Base-by-base conservation (phyloP, 2,888 invertebrate genomes). In the Eucriotettix oculatus region DNA sequence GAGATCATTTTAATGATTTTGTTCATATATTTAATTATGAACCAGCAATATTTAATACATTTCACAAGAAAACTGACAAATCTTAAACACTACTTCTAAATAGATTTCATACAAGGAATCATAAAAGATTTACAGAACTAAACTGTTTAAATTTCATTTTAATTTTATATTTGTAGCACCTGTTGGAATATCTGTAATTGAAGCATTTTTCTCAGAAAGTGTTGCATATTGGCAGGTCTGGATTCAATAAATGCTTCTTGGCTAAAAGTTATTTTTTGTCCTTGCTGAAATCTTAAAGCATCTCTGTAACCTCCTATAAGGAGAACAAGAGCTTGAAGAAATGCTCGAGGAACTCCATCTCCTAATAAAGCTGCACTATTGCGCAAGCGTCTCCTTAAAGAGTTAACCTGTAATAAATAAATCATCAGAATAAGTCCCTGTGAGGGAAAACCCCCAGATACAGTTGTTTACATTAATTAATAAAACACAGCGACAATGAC, bases 231-330 rank as follows among this genome's bases (percentile, higher is more conserved):
- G 64, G 81, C 72, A 9, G 92, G 90, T 62, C 95, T 82, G 44
- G 90, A 89, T 71, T 86, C 86, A 52, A 96, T 85, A 72, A 97
- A 97, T 66, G 86, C 85, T 64, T 93, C 90, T 58, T 84, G 80
- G 73, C 89, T 87, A 71, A 95, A 96, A 10, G 88, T 90, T 61
- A 92, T 90, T 67, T 80, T 79, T 67, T 86, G 81, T 9, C 83
- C 84, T 65, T 82, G 80, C 63, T 82, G 79, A 67, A 85, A 84
- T 72, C 85, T 85, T 54, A 96, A 81, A 42, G 94, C 95, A 73
- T 95, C 94, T 64, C 92, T 79, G 73, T 95, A 96, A 64, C 93
- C 92, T 56, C 97, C 97, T 68, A 98, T 97, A 60, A 98, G 78
- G 72, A 90, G 87, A 12, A 97, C 97, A 66, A 97, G 78, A 11